A percentile compares a stretch with the other conserved stretches of the same genome.
Evolutionary conservation across 1,140 invertebrate species (phyloP).

Genomic region (Adelges cooleyi): DNA sequence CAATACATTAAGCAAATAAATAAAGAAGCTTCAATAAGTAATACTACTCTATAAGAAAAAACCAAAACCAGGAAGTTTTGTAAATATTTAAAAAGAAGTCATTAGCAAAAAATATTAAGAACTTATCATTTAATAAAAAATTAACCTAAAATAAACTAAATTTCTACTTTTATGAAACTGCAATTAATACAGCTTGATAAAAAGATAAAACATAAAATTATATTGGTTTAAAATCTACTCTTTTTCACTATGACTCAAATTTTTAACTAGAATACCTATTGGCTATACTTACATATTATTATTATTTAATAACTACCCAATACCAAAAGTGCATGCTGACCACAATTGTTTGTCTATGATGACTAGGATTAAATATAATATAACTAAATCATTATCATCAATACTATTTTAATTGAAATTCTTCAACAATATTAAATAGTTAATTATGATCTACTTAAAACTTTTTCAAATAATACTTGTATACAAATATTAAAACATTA

Average conservation of each 20-base stretch:
- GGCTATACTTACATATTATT: not conserved
- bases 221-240: constrained; percentile 8
- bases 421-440: not conserved
- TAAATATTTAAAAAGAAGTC: too few relatives aligned
- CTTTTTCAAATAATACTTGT: too few relatives aligned
- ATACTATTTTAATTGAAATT: not conserved
- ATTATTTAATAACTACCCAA: not conserved
- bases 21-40: constrained; percentile 8
- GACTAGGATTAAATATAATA: not conserved
- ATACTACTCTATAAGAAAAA: not conserved
- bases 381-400: not conserved
- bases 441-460: too few relatives aligned
- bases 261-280: not conserved
- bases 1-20: constrained; percentile 18
- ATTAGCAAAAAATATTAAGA: too few relatives aligned
- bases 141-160: not conserved
- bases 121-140: too few relatives aligned
- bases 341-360: constrained; percentile 1
- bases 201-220: too few relatives aligned
- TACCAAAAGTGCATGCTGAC: not conserved
- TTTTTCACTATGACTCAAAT: not conserved
- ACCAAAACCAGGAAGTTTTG: constrained; percentile 6
- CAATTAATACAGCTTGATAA: too few relatives aligned
- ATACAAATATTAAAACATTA: too few relatives aligned
- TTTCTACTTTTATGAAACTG: constrained; percentile 1